These are phyloP conservation scores for Regulus satrapa DNA, from an alignment of 2,113 vertebrate species.

Conservation along the genomic window DNA sequence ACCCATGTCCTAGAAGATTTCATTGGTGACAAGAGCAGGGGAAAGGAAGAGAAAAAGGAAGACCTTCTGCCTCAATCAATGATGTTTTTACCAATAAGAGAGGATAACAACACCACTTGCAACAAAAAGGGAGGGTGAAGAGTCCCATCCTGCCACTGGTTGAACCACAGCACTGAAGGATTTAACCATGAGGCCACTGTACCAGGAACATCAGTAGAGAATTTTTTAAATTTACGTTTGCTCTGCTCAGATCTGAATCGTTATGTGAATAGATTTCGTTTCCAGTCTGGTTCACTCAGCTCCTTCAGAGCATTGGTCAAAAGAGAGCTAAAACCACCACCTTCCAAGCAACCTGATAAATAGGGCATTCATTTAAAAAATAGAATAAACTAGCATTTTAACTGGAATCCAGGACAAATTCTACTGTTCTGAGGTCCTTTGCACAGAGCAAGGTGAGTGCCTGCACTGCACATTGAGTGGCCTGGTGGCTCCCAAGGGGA, in stretches of 20 bases:
- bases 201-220: not conserved
- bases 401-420: not conserved
- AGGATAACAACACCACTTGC: rapidly evolving
- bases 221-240: not conserved
- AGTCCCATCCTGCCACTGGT: rapidly evolving
- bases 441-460: not conserved
- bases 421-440: not conserved
- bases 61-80: not conserved
- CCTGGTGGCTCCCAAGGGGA: not conserved
- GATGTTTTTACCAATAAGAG: not conserved
- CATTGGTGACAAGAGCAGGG: rapidly evolving
- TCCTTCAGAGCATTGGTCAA: not conserved
- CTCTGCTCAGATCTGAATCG: not conserved
- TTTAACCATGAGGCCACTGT: rapidly evolving
- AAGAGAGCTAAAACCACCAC: not conserved
- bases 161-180: not conserved
- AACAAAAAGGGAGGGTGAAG: not conserved
- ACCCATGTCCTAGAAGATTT: not conserved
- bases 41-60: not conserved
- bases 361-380: not conserved
- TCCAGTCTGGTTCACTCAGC: not conserved
- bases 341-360: not conserved
- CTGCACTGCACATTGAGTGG: not conserved
- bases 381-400: not conserved
- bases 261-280: not conserved